Percentiles rank a stretch among this genome's conserved stretches.
Conservation (phyloP, 2,888 invertebrate species). For the Drosophila mimica region DNA sequence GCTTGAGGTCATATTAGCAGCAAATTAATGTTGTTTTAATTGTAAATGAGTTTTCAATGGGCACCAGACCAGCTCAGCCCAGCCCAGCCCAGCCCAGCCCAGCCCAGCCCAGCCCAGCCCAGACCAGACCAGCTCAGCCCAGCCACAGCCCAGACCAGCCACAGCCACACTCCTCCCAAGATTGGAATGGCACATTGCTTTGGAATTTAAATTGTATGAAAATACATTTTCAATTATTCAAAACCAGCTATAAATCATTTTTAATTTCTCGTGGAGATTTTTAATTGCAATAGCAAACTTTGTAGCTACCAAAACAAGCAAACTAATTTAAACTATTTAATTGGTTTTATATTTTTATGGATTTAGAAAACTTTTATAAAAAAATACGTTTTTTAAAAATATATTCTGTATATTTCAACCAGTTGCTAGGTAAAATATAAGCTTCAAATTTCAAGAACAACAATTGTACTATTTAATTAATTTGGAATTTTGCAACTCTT, state of each 20-base stretch:
- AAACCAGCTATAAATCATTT: background rate
- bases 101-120: background rate
- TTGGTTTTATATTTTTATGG: background rate
- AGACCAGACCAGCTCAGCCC: background rate
- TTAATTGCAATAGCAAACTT: background rate
- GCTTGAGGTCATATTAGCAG: conserved; percentile 80
- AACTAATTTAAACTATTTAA: conserved; percentile 1
- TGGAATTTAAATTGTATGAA: conserved; percentile 8
- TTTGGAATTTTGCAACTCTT: background rate
- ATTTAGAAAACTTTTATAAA: background rate
- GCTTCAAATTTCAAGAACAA: background rate
- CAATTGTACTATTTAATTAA: background rate
- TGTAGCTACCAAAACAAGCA: background rate
- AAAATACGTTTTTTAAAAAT: background rate
- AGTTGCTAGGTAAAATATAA: background rate
- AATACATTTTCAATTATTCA: conserved; percentile 5
- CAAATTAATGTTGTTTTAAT: conserved; percentile 80
- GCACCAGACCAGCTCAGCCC: conserved; percentile 9
- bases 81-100: background rate
- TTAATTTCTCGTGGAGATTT: background rate
- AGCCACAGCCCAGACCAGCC: background rate
- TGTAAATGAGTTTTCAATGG: conserved; percentile 74
- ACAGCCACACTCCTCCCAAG: background rate
- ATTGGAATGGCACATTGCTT: background rate
- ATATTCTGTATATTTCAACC: background rate